Evolutionary conservation across 1,140 invertebrate genomes (phyloP), one percentile per base, ranked within the genome.

Genomic region (Oryctes rhinoceros): DNA sequence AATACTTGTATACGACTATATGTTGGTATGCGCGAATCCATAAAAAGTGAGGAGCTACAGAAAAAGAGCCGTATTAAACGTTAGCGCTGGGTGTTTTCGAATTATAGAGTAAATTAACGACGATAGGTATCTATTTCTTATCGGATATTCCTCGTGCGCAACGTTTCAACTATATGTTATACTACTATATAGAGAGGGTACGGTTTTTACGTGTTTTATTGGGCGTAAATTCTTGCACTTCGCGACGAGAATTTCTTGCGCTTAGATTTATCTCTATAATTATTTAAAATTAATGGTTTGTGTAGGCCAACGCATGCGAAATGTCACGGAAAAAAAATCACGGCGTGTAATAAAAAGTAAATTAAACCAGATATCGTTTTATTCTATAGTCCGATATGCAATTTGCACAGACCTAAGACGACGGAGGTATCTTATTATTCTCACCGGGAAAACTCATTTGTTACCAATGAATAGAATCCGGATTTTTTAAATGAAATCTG

Each of bases 61-160:
- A 71, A 71, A 71, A 71, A 30, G 24, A 4, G 7, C 35, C 7
- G 65, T 71, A 71, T 24, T 71, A 71, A 71, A 71, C 35, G 24
- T 71, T 71, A 24, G 65, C 65, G 11, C 65, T 37, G 65, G 65
- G 65, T 71, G 65, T 71, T 71, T 71, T 71, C 65, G 65, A 71
- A 71, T 71, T 71, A 71, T 71, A 35, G 65, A 71, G 65, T 71
- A 24, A 71, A 71, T 71, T 71, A 71, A 71, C 65, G 24, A 37
- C 65, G 65, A 71, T 71, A 24, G 24, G 65, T 71, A 71, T 71
- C 65, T 71, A 30, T 71, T 71, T 30, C 65, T 71, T 71, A 71
- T 71, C 65, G 24, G 24, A 37, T 71, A 71, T 37, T 30, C 65
- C 65, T 30, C 24, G 24, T 30, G 65, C 35, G 24, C 35, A 71